Evolutionary conservation across 2,797 vertebrate species (phyloP), one percentile per base, ranked within the genome.

Genomic region (Amniataba percoides): DNA sequence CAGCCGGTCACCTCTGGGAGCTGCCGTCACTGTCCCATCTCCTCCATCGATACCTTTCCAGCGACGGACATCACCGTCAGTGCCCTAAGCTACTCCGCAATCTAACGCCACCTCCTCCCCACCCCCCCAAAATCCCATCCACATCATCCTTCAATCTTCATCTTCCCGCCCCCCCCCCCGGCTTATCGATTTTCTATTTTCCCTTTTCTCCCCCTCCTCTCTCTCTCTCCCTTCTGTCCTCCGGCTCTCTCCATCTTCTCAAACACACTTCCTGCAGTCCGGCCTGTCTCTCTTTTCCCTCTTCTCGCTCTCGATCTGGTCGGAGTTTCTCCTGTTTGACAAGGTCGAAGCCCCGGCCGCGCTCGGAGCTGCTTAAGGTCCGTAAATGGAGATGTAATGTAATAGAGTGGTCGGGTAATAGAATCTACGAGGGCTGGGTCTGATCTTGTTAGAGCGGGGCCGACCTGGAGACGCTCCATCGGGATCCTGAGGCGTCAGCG

Each of bases 301-400:
- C 4, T 74, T 87, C 75, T 45, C 82, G 87, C 78, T 87, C 82
- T 90, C 64, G 69, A 80, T 87, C 81, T 75, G 87, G 84, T 87
- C 91, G 82, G 87, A 90, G 92, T 90, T 91, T 90, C 90, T 93
- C 87, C 88, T 87, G 91, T 92, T 89, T 93, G 92, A 94, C 94
- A 95, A 95, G 94, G 94, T 94, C 90, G 72, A 84, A 91, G 90
- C 86, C 92, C 87, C 74, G 78, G 79, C 88, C 82, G 59, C 79
- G 87, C 88, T 83, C 68, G 13, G 83, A 81, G 88, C 90, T 93
- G 89, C 93, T 95, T 95, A 95, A 94, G 93, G 89, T 93, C 85
- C 78, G 84, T 93, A 93, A 95, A 95, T 95, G 93, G 94, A 95
- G 93, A 93, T 91, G 87, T 95, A 95, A 95, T 95, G 94, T 91